Evolutionary conservation across 1,140 invertebrate genomes (phyloP).

Genomic region (Drosophila virilis): DNA sequence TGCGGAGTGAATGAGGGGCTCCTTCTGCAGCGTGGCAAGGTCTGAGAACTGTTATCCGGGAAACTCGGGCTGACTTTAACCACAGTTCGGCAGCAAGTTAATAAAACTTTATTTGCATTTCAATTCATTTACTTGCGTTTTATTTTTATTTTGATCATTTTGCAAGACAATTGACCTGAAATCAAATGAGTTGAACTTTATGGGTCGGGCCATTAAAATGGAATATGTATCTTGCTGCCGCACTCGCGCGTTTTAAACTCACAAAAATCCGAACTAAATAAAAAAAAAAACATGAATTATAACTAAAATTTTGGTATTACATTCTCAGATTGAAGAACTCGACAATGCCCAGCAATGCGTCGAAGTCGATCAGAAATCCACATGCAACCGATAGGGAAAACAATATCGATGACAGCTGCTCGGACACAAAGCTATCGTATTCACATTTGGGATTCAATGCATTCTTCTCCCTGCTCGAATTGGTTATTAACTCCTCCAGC

Average conservation of each 20-base stretch:
- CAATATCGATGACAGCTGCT: not conserved
- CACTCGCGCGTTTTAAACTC: no score
- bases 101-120: conserved; percentile 79
- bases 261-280: conserved; percentile 2
- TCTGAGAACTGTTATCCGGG: conserved; percentile 6
- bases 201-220: conserved; percentile 53
- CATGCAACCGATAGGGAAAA: not conserved
- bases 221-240: not conserved
- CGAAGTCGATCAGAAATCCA: not conserved
- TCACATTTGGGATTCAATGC: not conserved
- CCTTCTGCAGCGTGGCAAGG: conserved; percentile 4
- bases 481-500: not conserved
- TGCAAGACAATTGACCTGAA: conserved; percentile 68
- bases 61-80: conserved; percentile 6
- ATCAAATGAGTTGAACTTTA: conserved; percentile 68
- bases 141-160: conserved; percentile 74
- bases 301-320: not conserved
- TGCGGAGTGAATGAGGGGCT: conserved; percentile 8
- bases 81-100: conserved; percentile 45
- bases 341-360: not conserved
- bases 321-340: not conserved
- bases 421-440: not conserved
- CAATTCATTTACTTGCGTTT: conserved; percentile 76
- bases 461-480: not conserved
- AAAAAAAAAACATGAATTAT: not conserved